phyloP scores from a whole-genome alignment of 2,888 invertebrate genomes.

The Sinhomidia bicolor region DNA sequence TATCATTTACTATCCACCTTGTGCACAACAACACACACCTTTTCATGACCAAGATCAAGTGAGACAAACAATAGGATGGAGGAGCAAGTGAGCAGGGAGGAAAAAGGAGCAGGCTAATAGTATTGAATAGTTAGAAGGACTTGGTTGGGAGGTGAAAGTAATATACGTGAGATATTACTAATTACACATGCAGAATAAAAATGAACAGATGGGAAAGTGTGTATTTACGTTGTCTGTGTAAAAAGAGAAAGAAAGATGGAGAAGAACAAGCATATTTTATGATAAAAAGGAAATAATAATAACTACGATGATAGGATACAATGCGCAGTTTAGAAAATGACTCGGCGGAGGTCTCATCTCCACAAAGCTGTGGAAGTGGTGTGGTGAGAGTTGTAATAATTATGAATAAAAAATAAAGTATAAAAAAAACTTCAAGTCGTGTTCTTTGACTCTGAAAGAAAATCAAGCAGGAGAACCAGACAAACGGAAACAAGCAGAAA shows the following conservation, averaged over 20 bases:
- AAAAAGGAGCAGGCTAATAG: conserved; percentile 4
- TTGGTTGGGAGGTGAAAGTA: conserved; percentile 37
- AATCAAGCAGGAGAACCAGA: no score
- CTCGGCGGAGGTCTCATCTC: background rate
- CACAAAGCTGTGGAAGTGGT: background rate
- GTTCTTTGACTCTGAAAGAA: no score
- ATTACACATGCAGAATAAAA: conserved; percentile 62
- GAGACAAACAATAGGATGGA: conserved; percentile 17
- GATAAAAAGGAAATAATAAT: background rate
- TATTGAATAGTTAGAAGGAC: background rate
- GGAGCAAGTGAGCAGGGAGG: conserved; percentile 32
- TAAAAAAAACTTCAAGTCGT: no score
- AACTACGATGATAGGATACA: background rate
- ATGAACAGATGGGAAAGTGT: conserved; percentile 65
- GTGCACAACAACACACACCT: conserved; percentile 41
- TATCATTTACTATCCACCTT: background rate
- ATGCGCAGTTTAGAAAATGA: background rate
- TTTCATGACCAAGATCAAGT: conserved; percentile 50
- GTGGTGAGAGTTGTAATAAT: background rate
- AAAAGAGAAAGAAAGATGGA: background rate
- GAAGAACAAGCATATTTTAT: background rate
- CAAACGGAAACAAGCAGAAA: no score
- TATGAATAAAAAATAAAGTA: background rate
- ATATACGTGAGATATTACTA: conserved; percentile 46
- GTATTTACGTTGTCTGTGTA: background rate